Conservation (phyloP, 1,140 invertebrate species). For the Drosophila sproati region DNA sequence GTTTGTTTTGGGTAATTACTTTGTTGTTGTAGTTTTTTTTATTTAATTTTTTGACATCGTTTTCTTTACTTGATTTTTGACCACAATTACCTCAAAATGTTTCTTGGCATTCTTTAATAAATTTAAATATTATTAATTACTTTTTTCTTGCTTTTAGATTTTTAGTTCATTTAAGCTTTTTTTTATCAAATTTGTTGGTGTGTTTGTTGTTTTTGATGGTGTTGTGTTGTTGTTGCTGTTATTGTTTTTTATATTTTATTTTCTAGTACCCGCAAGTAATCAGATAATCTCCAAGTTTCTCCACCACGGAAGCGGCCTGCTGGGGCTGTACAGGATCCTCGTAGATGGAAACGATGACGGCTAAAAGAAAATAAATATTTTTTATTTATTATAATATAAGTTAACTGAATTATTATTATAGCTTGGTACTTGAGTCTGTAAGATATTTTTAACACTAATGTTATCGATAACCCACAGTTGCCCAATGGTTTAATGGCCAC, state of each 20-base stretch:
- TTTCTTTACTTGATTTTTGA: constrained; percentile 43
- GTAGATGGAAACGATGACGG: constrained; percentile 95
- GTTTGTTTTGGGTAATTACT: constrained; percentile 47
- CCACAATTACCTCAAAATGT: constrained; percentile 47
- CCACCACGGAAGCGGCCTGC: constrained; percentile 96
- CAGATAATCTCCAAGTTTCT: constrained; percentile 98
- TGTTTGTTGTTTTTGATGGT: constrained; percentile 43
- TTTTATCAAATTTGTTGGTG: constrained; percentile 63
- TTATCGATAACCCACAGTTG: neutral
- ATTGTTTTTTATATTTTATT: constrained; percentile 69
- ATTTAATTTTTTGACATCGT: constrained; percentile 43
- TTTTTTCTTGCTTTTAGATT: constrained; percentile 56
- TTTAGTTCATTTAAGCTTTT: constrained; percentile 76
- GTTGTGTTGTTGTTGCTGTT: constrained; percentile 66
- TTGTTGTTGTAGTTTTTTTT: constrained; percentile 47
- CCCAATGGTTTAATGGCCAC: neutral
- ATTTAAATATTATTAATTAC: constrained; percentile 80
- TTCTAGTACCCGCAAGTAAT: constrained; percentile 96
- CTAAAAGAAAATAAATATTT: constrained; percentile 83
- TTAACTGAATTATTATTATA: neutral
- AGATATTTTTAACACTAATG: neutral
- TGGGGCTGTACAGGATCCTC: constrained; percentile 97
- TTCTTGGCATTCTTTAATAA: constrained; percentile 60
- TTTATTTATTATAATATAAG: neutral
- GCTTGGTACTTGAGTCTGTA: no score